Percentiles rank a stretch among this genome's conserved stretches.
These are phyloP conservation scores for Hyperoplus lanceolatus DNA, from an alignment of 2,797 vertebrate genomes.

Conservation along the genomic window DNA sequence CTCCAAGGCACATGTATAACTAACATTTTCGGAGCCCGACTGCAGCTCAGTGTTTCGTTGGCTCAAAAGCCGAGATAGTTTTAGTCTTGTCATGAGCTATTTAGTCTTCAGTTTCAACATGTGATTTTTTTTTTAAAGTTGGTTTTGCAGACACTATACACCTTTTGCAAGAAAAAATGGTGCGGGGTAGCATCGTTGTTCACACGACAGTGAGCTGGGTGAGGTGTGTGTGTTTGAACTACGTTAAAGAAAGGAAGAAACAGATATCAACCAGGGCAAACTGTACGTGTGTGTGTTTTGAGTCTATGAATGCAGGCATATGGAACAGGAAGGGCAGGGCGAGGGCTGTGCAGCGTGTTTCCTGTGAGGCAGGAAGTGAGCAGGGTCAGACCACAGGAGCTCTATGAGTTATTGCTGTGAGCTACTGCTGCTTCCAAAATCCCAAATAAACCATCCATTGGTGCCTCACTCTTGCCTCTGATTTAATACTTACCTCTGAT, in stretches of 20 bases:
- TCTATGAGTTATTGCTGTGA: conserved; percentile 65
- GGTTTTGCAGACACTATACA: background rate
- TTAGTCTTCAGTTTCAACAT: background rate
- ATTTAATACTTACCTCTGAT: conserved; percentile 41
- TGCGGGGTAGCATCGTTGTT: background rate
- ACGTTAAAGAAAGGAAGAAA: conserved; percentile 18
- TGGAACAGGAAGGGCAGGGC: conserved; percentile 82
- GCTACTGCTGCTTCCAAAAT: conserved; percentile 54
- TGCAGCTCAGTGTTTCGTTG: conserved; percentile 37
- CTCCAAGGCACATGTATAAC: conserved; percentile 51
- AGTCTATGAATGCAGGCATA: conserved; percentile 30
- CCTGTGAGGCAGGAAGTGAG: conserved; percentile 84
- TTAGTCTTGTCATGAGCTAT: conserved; percentile 22
- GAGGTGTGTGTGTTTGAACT: background rate
- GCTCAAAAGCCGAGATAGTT: conserved; percentile 41
- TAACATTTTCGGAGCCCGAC: conserved; percentile 48
- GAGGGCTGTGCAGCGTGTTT: conserved; percentile 68
- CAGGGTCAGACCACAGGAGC: conserved; percentile 71
- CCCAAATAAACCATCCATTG: conserved; percentile 64
- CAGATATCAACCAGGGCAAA: background rate
- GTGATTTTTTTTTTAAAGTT: background rate
- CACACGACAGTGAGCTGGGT: background rate
- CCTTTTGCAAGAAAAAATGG: background rate
- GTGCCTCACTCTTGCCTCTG: conserved; percentile 40
- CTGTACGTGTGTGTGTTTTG: conserved; percentile 8